Base-by-base conservation (phyloP, 1,140 invertebrate species). In the Ceratina calcarata region DNA sequence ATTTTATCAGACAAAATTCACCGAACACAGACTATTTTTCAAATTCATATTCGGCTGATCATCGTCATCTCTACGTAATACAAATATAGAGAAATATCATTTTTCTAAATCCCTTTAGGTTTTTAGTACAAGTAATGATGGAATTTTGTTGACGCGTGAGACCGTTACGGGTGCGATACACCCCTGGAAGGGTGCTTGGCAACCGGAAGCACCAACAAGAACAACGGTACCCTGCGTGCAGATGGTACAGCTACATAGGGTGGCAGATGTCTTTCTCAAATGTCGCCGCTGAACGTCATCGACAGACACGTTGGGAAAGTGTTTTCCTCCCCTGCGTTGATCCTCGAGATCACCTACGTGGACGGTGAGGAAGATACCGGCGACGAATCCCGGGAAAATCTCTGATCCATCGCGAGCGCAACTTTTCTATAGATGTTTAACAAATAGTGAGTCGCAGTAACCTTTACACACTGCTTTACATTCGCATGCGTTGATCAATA, bases 181-280 rank as follows among this genome's bases (percentile, higher is more conserved):
- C 27, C n/a, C 76, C 76, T 82, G 64, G 60, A 37, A 72, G 71
- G 78, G 67, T 86, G 86, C 86, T 60, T 88, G 71, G 86, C 84
- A 87, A 88, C 86, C 84, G 84, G 78, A 86, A 88, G 65, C 61
- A 87, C 18, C 67, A 85, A 87, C 86, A 87, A 76, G 74, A 82
- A 75, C 61, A 57, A 76, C 55, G 58, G 75, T 64, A 64, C 49
- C 61, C 27, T 55, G 51, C 32, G 27, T 87, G 86, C 87, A 88
- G 79, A 82, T 88, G 80, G 61, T 57, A 61, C 55, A 57, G 27
- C 20, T 86, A 68, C 61, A 58, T 22, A 67, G 65, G 76, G 76
- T 83, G 76, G 78, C 87, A 82, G 82, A 88, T 86, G 84, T 87
- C 76, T 84, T 83, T 64, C 80, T 87, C 72, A 86, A 87, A 87